A percentile compares a stretch with the other conserved stretches of the same genome.
phyloP scores from a whole-genome alignment of 2,797 vertebrate species.

The Myotis findleyi region DNA sequence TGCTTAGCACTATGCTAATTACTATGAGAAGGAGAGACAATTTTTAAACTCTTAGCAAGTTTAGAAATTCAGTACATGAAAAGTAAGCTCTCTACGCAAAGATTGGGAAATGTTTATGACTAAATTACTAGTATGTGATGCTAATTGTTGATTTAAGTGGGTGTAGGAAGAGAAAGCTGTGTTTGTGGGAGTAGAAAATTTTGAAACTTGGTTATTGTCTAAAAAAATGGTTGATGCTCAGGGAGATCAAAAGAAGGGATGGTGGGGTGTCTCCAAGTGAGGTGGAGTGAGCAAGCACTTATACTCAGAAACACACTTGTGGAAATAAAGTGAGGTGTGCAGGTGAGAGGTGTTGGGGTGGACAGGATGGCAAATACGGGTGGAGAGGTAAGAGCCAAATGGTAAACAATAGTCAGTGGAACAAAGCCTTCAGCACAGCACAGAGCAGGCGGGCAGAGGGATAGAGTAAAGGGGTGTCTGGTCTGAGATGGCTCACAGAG shows the following conservation, averaged over 20 bases:
- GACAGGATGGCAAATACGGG: neutral
- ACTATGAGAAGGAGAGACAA: neutral
- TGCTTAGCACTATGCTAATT: neutral
- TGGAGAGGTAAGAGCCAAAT: neutral
- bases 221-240: neutral
- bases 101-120: neutral
- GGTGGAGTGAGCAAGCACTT: neutral
- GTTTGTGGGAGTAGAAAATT: neutral
- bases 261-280: neutral
- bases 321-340: neutral
- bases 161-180: constrained; percentile 9
- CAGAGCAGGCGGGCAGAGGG: neutral
- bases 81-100: neutral
- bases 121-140: neutral
- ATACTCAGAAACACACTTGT: neutral
- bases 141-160: neutral
- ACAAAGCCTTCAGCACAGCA: neutral
- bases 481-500: neutral
- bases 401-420: neutral
- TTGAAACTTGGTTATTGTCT: neutral
- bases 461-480: no score
- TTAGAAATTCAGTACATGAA: constrained; percentile 3
- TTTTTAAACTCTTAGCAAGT: neutral
- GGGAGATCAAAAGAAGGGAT: neutral
- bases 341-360: neutral